Evolutionary conservation across 2,113 vertebrate species (phyloP).

Genomic region (Elephantulus edwardii): DNA sequence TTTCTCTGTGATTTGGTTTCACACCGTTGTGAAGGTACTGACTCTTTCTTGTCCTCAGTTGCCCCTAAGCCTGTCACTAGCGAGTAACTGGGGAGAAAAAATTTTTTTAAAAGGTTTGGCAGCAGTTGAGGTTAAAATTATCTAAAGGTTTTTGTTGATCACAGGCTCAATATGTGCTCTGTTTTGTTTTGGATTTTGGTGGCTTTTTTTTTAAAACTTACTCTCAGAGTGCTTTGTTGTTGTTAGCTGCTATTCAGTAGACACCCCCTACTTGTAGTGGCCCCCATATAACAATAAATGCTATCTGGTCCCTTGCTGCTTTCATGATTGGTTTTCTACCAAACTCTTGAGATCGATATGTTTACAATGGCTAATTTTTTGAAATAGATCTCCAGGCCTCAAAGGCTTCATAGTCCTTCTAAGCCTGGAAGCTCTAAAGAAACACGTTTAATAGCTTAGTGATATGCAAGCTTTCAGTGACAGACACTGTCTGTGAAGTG

Average conservation of each 20-base stretch:
- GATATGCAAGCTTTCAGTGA: neutral
- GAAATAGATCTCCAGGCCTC: neutral
- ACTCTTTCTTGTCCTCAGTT: constrained; percentile 63
- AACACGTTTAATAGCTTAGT: neutral
- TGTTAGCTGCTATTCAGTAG: neutral
- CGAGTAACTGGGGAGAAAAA: neutral
- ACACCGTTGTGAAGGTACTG: constrained; percentile 53
- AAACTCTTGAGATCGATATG: neutral
- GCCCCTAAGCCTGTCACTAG: constrained; percentile 43
- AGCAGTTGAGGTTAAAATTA: constrained; percentile 41
- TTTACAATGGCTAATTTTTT: neutral
- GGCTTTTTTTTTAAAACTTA: constrained; percentile 9
- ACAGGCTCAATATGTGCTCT: constrained; percentile 25
- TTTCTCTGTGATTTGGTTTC: constrained; percentile 54
- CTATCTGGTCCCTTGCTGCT: neutral
- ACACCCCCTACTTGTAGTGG: neutral
- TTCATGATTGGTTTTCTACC: neutral
- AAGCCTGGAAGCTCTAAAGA: neutral
- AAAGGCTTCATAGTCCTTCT: neutral
- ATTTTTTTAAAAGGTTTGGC: constrained; percentile 35
- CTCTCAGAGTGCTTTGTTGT: constrained; percentile 18
- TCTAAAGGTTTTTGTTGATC: constrained; percentile 21
- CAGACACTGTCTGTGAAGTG: neutral
- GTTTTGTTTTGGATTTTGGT: too few species aligned
- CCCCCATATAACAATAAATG: neutral